These are phyloP conservation scores for Cepphus grylle DNA, from an alignment of 2,113 vertebrate species.

Conservation along the genomic window DNA sequence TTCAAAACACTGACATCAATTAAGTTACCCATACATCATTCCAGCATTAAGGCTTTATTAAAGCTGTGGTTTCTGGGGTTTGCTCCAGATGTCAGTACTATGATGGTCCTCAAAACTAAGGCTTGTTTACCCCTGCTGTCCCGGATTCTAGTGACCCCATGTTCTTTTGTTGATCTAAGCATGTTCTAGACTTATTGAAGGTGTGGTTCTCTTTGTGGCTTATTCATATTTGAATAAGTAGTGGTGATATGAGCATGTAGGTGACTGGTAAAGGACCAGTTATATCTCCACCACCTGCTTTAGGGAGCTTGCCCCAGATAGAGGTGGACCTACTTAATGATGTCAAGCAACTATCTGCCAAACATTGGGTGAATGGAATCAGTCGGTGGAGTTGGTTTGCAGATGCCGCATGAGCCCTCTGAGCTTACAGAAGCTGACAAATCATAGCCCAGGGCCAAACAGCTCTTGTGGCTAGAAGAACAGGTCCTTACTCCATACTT, in stretches of 20 bases:
- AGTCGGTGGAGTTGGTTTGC: accelerated
- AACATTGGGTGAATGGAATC: background rate
- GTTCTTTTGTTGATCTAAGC: background rate
- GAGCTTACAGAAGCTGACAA: background rate
- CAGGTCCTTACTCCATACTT: background rate
- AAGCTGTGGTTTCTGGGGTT: background rate
- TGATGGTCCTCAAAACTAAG: background rate
- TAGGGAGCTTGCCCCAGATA: background rate
- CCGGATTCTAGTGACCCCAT: background rate
- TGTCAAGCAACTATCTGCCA: background rate
- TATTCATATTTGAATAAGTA: background rate
- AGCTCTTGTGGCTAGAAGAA: background rate
- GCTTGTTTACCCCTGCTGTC: background rate
- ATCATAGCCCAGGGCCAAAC: background rate
- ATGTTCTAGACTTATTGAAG: background rate
- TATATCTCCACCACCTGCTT: background rate
- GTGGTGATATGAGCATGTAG: accelerated
- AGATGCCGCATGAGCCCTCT: background rate
- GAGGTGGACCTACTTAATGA: accelerated
- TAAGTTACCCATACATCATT: background rate
- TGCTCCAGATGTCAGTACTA: background rate
- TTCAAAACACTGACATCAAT: background rate
- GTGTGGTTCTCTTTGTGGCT: background rate
- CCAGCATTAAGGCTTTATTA: background rate
- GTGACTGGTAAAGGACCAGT: background rate